Percentiles rank a stretch among this genome's conserved stretches.
Conservation (phyloP, 2,888 invertebrate species). For the Zygothrica quintamaculata region DNA sequence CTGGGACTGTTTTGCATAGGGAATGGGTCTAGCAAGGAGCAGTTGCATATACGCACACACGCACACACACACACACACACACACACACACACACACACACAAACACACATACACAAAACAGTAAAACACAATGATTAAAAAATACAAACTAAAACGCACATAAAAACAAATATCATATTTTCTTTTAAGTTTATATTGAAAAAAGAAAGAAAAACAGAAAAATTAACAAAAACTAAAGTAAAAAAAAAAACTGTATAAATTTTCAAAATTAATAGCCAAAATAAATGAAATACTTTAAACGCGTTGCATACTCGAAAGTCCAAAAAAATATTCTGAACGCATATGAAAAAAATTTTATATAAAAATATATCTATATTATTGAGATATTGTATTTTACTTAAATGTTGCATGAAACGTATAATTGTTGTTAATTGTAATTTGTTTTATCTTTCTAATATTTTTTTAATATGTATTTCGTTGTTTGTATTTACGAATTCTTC, state of each 20-base stretch:
- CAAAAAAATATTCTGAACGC: neutral
- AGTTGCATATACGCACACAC: slow-evolving; percentile 10
- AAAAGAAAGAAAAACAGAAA: slow-evolving; percentile 5
- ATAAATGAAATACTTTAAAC: slow-evolving; percentile 8
- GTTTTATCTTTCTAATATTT: too few species aligned
- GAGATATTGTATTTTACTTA: slow-evolving; percentile 22
- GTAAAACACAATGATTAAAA: slow-evolving; percentile 4
- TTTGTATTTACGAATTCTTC: slow-evolving; percentile 52
- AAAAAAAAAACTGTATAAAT: slow-evolving; percentile 15
- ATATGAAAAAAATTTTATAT: slow-evolving; percentile 10
- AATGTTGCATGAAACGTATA: slow-evolving; percentile 44
- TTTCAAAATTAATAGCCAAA: slow-evolving; percentile 29
- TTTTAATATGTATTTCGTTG: slow-evolving; percentile 35
- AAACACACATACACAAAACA: slow-evolving; percentile 12
- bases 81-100: slow-evolving; percentile 1
- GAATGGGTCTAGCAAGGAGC: slow-evolving; percentile 5
- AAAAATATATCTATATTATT: slow-evolving; percentile 18
- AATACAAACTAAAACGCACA: neutral
- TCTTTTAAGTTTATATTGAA: slow-evolving; percentile 20
- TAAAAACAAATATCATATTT: slow-evolving; percentile 13
- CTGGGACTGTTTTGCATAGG: slow-evolving; percentile 6
- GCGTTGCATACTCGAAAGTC: slow-evolving; percentile 17
- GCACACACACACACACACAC: slow-evolving; percentile 12
- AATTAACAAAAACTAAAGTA: slow-evolving; percentile 21
- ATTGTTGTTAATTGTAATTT: slow-evolving; percentile 60